phyloP scores from a whole-genome alignment of 2,888 invertebrate genomes.

The Cotesia congregata region DNA sequence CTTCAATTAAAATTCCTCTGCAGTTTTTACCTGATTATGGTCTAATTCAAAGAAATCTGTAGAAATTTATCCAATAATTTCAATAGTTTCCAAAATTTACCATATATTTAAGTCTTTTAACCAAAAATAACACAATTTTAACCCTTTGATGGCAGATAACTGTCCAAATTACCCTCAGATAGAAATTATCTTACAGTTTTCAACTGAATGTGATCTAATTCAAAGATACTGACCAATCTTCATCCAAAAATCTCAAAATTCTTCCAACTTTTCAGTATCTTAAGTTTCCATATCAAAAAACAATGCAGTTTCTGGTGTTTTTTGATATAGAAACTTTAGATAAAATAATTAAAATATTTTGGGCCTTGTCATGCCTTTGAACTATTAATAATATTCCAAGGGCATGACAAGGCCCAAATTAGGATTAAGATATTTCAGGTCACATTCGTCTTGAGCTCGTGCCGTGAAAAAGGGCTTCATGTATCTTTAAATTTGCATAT shows the following conservation, averaged over 20 bases:
- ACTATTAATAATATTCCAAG: too few species aligned
- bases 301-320: too few species aligned
- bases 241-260: too few species aligned
- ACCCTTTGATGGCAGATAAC: too few species aligned
- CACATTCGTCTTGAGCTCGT: constrained; percentile 49
- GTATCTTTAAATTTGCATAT: constrained; percentile 31
- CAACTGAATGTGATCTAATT: not conserved
- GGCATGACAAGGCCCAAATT: not conserved
- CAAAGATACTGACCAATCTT: not conserved
- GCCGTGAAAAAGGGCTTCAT: constrained; percentile 59
- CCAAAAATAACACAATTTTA: not conserved
- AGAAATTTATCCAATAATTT: too few species aligned
- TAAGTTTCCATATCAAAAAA: too few species aligned
- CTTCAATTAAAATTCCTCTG: not conserved
- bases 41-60: not conserved
- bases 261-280: too few species aligned
- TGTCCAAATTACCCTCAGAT: too few species aligned
- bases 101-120: not conserved
- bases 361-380: too few species aligned
- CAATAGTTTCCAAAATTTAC: not conserved
- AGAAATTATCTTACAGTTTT: too few species aligned
- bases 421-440: constrained; percentile 1
- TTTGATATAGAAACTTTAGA: too few species aligned
- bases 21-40: not conserved
- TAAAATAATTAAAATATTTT: too few species aligned